Base-by-base conservation (phyloP, 2,888 invertebrate genomes). In the Pandemis cinnamomeana region DNA sequence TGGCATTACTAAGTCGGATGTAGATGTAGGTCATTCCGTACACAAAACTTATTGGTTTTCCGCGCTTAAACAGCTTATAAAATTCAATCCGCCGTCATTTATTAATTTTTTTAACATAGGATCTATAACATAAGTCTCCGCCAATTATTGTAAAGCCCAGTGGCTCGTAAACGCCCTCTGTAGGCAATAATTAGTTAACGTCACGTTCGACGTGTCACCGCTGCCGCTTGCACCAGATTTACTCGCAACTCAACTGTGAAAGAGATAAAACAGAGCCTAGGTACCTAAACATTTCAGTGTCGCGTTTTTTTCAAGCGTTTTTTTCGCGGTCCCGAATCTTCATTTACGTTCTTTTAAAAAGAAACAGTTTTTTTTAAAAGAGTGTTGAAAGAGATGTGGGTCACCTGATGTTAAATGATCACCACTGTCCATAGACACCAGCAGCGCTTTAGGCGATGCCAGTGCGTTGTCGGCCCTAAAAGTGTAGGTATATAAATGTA, bases 181-280 rank as follows among this genome's bases (percentile, higher is more conserved):
- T 44, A 60, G 70, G 36, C 55, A 62, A 74, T 71, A 74, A 74
- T 74, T 74, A 74, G 73, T 74, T 66, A 61, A 62, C 78, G 76
- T 79, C 78, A 80, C 78, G 77, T 81, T 69, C 69, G 44, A 73
- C 69, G 68, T 42, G 72, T 63, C 72, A 79, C 77, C 76, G 72
- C 62, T 75, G 73, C 72, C 75, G 77, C 72, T 75, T 79, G 81
- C 80, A 81, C 77, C 79, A 80, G 82, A 80, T 81, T 81, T 72
- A 68, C 68, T 64, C 80, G 71, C 77, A 78, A 82, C 72, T 81
- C 80, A 81, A 77, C 82, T 77, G 83, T 82, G 81, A 83, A 79
- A 70, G 64, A 80, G 84, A 84, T 84, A 84, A 83, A 81, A 80
- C 80, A 67, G 36, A 10, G 6, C 10, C 7, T 20, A 20, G 20